Base-by-base conservation (phyloP, 2,888 invertebrate genomes). In the Plebejus anna region DNA sequence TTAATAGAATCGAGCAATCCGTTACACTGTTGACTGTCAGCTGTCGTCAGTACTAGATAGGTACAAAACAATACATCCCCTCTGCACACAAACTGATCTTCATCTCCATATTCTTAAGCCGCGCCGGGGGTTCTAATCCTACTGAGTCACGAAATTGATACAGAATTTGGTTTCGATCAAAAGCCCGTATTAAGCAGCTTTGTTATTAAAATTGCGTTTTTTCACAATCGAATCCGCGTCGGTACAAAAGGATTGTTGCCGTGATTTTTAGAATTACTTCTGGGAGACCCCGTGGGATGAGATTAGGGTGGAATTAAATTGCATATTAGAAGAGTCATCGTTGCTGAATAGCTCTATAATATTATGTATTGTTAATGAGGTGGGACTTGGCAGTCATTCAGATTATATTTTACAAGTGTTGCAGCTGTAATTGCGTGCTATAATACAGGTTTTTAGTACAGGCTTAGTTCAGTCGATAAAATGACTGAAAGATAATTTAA, bases 71-170 rank as follows among this genome's bases (percentile, higher is more conserved):
- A 1, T 28, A 16, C n/a, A 22, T 22, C 22, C 7, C 11, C 11
- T 61, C 61, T 61, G 7, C 4, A 61, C 61, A 11, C 61, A 9
- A 6, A 28, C 11, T 47, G 47, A 28, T 36, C 11, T 1, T 36
- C 66, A 13, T 5, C 61, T 28, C 61, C 11, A 22, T 22, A 85
- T 85, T 83, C 85, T 83, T 82, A 80, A 77, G 77, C 80, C 86
- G 75, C 88, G 77, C 78, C 87, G 81, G 88, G 91, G 88, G 89
- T 87, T 84, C 83, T 88, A 88, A 90, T 89, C 89, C 87, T 81
- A 85, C 86, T 83, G 86, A 86, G 87, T 86, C 83, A 84, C 88
- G 91, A 90, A 91, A 92, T 90, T 90, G 92, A 92, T 92, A 91
- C 91, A 87, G 86, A 88, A 88, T 88, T 89, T 83, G 84, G 86